Evolutionary conservation across 1,140 invertebrate genomes (phyloP).

Genomic region (Lethrus apterus): DNA sequence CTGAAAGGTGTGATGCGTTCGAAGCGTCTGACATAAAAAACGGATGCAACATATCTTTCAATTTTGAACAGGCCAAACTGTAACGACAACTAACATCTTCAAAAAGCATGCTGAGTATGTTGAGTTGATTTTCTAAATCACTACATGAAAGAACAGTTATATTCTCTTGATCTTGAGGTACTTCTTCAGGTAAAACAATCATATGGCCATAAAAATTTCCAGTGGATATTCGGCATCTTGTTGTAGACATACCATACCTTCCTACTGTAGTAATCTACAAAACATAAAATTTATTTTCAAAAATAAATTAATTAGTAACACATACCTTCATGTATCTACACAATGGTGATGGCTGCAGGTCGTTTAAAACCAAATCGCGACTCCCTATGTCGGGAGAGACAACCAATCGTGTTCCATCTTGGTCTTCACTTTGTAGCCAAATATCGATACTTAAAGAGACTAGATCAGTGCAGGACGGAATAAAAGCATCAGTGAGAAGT

Average conservation of each 20-base stretch:
- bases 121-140: slow-evolving; percentile 37
- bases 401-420: slow-evolving; percentile 74
- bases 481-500: slow-evolving; percentile 78
- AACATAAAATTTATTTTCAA: slow-evolving; percentile 3
- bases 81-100: slow-evolving; percentile 79
- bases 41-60: slow-evolving; percentile 67
- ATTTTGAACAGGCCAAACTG: slow-evolving; percentile 72
- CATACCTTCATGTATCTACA: slow-evolving; percentile 81
- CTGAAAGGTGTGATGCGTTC: slow-evolving; percentile 71
- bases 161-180: slow-evolving; percentile 23
- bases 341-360: slow-evolving; percentile 81
- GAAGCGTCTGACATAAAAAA: slow-evolving; percentile 67
- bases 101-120: slow-evolving; percentile 43
- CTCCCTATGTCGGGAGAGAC: slow-evolving; percentile 77
- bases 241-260: slow-evolving; percentile 82
- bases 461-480: slow-evolving; percentile 79
- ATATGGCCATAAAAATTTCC: slow-evolving; percentile 91
- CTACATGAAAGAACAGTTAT: slow-evolving; percentile 34
- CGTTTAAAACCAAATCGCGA: slow-evolving; percentile 74
- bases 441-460: slow-evolving; percentile 84
- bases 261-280: slow-evolving; percentile 73
- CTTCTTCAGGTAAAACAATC: slow-evolving; percentile 47
- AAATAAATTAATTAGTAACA: background rate
- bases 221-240: slow-evolving; percentile 80
- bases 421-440: slow-evolving; percentile 77